phyloP scores from a whole-genome alignment of 37 sponge, comb jelly and placozoan genomes.

The Sycon ciliatum region DNA sequence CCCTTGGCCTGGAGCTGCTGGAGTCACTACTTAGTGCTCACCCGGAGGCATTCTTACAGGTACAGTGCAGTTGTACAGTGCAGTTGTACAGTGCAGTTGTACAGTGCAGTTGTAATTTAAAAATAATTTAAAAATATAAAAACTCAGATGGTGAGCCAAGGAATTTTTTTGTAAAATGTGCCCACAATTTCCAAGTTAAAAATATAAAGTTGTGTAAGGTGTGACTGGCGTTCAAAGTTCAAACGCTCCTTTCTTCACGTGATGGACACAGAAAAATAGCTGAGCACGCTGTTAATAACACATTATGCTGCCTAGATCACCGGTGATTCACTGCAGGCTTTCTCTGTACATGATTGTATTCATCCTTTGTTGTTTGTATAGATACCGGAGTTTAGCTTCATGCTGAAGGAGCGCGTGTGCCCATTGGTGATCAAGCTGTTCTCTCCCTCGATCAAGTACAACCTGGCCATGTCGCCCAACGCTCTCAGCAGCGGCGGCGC shows the following conservation, averaged over 20 bases:
- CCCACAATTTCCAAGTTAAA: too few relatives aligned
- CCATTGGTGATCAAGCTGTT: conserved; percentile 89
- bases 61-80: too few relatives aligned
- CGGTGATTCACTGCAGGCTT: too few relatives aligned
- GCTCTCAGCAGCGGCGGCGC: conserved; percentile 21
- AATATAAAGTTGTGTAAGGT: too few relatives aligned
- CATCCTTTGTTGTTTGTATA: conserved; percentile 16
- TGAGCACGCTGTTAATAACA: neutral
- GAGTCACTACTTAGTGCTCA: conserved; percentile 57
- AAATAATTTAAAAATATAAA: too few relatives aligned
- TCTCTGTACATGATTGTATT: too few relatives aligned
- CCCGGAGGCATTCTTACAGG: conserved; percentile 48
- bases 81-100: too few relatives aligned
- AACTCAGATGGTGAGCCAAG: too few relatives aligned
- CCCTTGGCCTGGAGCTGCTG: conserved; percentile 80
- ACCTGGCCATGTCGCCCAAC: conserved; percentile 16
- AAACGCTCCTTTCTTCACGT: too few relatives aligned
- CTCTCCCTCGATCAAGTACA: conserved; percentile 73
- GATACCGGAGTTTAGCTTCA: conserved; percentile 56
- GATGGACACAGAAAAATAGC: neutral
- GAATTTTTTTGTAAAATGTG: too few relatives aligned
- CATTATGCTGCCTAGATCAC: neutral
- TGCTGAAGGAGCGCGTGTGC: conserved; percentile 87
- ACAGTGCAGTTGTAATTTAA: too few relatives aligned
- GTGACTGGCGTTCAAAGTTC: too few relatives aligned